Evolutionary conservation across 2,113 vertebrate species (phyloP).

Genomic region (Pandion haliaetus): DNA sequence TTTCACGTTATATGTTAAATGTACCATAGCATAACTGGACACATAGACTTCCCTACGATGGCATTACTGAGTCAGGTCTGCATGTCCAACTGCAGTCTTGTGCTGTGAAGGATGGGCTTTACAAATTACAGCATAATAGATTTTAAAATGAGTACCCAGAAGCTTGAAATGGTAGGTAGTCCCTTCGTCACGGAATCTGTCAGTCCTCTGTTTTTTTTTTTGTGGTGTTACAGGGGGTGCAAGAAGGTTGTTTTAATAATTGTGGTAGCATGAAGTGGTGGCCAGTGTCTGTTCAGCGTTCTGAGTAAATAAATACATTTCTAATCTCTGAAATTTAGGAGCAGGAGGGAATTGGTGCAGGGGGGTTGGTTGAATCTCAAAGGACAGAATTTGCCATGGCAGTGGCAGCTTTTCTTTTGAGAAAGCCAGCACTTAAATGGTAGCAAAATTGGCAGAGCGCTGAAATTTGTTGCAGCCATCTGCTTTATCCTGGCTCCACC

Average conservation of each 20-base stretch:
- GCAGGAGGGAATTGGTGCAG: neutral
- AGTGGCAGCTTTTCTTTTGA: neutral
- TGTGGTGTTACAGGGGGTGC: neutral
- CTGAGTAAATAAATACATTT: neutral
- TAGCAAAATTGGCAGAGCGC: neutral
- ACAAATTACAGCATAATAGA: neutral
- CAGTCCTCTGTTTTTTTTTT: neutral
- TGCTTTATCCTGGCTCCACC: slow-evolving; percentile 38
- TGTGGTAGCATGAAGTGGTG: neutral
- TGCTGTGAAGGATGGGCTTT: neutral
- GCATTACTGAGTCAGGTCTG: neutral
- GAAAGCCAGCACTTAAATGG: neutral
- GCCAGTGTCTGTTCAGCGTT: rapidly evolving
- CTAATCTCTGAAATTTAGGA: neutral
- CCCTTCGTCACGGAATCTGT: neutral
- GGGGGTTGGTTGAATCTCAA: neutral
- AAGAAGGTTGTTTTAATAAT: neutral
- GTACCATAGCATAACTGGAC: neutral
- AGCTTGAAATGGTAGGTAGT: neutral
- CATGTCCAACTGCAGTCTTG: neutral
- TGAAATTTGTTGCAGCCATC: neutral
- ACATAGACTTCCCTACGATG: neutral
- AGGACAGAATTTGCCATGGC: neutral
- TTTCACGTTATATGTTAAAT: neutral
- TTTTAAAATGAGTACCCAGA: neutral